Evolutionary conservation across 2,888 invertebrate genomes (phyloP).

Genomic region (Drosophila eohydei): DNA sequence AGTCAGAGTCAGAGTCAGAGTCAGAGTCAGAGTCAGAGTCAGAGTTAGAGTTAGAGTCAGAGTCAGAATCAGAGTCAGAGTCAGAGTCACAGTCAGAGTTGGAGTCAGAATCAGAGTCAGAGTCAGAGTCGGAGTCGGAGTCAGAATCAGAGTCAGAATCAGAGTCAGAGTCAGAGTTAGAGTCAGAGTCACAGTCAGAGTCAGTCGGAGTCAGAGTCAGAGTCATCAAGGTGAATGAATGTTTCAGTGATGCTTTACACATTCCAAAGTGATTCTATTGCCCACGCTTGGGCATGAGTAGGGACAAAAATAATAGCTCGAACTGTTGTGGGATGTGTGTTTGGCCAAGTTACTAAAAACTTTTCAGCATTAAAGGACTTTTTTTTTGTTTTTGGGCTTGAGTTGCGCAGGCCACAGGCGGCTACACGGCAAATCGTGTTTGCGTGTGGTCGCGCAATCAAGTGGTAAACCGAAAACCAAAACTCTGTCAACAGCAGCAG

Average conservation of each 20-base stretch:
- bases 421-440: conserved; percentile 69
- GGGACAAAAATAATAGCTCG: background rate
- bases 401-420: conserved; percentile 43
- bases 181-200: too few relatives aligned
- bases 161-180: too few relatives aligned
- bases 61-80: too few relatives aligned
- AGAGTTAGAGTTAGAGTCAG: too few relatives aligned
- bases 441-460: conserved; percentile 69
- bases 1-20: too few relatives aligned
- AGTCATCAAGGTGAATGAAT: background rate
- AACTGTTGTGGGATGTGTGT: conserved; percentile 27
- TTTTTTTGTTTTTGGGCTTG: conserved; percentile 9
- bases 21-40: too few relatives aligned
- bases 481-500: conserved; percentile 57
- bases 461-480: conserved; percentile 66
- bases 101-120: too few relatives aligned
- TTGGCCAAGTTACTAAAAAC: conserved; percentile 45
- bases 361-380: conserved; percentile 21
- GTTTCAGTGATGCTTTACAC: background rate
- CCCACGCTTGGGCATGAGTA: background rate
- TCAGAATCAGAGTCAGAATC: too few relatives aligned
- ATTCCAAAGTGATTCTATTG: conserved; percentile 2
- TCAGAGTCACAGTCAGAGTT: too few relatives aligned
- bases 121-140: too few relatives aligned
- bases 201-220: background rate